A percentile compares a stretch with the other conserved stretches of the same genome.
Conservation (phyloP, 1,140 invertebrate species). For the Drosophila novamexicana region DNA sequence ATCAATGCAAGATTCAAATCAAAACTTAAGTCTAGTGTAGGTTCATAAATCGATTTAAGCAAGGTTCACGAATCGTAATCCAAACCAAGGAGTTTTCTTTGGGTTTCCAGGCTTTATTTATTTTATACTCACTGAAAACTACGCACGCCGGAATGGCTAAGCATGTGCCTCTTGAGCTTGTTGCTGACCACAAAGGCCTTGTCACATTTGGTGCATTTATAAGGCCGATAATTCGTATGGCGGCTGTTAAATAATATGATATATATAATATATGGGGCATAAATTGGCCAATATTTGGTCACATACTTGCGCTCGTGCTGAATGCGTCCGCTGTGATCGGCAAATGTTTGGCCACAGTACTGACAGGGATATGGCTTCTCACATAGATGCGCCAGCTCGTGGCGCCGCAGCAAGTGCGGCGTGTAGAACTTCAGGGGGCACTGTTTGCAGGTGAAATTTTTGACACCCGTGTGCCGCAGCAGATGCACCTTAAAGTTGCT, state of each 20-base stretch:
- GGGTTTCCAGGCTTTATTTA: neutral
- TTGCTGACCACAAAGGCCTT: constrained; percentile 99
- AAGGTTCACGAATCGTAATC: too few species aligned
- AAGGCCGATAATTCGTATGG: constrained; percentile 90
- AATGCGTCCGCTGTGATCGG: constrained; percentile 57
- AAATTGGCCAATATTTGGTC: neutral
- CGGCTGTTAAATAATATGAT: constrained; percentile 23
- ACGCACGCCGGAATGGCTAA: constrained; percentile 96
- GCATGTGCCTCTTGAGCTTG: constrained; percentile 98
- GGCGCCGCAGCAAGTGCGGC: constrained; percentile 58
- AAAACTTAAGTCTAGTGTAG: too few species aligned
- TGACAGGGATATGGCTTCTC: constrained; percentile 54
- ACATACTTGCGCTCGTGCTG: constrained; percentile 65
- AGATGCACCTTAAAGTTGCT: constrained; percentile 73
- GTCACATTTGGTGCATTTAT: constrained; percentile 98
- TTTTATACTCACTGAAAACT: constrained; percentile 57
- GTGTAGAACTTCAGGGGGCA: constrained; percentile 64
- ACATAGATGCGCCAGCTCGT: constrained; percentile 47
- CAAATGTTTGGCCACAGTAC: constrained; percentile 57
- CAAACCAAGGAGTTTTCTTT: neutral
- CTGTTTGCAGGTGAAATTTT: constrained; percentile 51
- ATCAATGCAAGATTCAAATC: too few species aligned
- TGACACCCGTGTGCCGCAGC: constrained; percentile 54
- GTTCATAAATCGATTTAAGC: too few species aligned
- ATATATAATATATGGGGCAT: too few species aligned